These are phyloP conservation scores for Apotomis capreana DNA, from an alignment of 2,888 invertebrate species.

Conservation along the genomic window DNA sequence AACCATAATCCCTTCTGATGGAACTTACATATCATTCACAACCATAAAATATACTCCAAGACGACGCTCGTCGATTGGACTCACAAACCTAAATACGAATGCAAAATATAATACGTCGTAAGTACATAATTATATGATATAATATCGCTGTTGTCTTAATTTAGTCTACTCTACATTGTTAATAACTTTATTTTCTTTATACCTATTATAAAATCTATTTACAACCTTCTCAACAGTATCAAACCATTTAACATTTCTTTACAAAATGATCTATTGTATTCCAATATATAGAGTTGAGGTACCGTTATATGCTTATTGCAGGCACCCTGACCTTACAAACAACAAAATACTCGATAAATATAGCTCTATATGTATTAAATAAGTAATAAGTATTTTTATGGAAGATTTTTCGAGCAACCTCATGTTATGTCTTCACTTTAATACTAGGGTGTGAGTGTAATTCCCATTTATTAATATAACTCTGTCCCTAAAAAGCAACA, in stretches of 20 bases:
- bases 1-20: slow-evolving; percentile 6
- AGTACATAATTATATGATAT: slow-evolving; percentile 35
- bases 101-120: slow-evolving; percentile 30
- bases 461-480: slow-evolving; percentile 13
- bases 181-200: slow-evolving; percentile 49
- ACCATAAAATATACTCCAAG: slow-evolving; percentile 58
- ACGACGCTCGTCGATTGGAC: slow-evolving; percentile 12
- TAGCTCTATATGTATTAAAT: slow-evolving; percentile 28
- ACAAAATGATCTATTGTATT: slow-evolving; percentile 20
- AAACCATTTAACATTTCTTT: slow-evolving; percentile 27
- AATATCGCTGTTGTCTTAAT: slow-evolving; percentile 46
- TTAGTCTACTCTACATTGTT: slow-evolving; percentile 52
- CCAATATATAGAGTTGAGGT: slow-evolving; percentile 2
- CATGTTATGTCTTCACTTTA: slow-evolving; percentile 38
- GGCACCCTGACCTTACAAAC: slow-evolving; percentile 6
- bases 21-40: slow-evolving; percentile 64
- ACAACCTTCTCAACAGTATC: slow-evolving; percentile 48
- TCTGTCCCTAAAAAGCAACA: not conserved
- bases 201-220: slow-evolving; percentile 56
- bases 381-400: slow-evolving; percentile 34
- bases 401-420: slow-evolving; percentile 43
- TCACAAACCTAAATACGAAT: slow-evolving; percentile 32
- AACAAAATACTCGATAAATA: slow-evolving; percentile 38
- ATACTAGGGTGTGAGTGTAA: slow-evolving; percentile 18
- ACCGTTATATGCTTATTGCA: slow-evolving; percentile 10